Conservation (phyloP, 2,797 vertebrate genomes). For the Huso huso region DNA sequence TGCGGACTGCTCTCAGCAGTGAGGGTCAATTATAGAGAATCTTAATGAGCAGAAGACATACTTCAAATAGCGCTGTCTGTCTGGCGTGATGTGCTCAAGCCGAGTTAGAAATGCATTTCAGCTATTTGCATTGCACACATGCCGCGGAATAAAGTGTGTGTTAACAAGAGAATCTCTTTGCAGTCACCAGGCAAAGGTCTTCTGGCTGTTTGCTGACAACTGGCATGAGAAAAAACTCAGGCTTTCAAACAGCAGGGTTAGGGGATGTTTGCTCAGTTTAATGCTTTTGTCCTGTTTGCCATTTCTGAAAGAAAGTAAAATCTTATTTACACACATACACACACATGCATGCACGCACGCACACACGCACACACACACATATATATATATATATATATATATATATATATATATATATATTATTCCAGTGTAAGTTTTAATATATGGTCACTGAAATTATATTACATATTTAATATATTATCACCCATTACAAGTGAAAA, state of each 20-base stretch:
- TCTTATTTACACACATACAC: background rate
- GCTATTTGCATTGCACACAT: conserved; percentile 34
- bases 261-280: background rate
- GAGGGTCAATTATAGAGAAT: conserved; percentile 21
- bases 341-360: background rate
- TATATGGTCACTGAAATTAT: too few species aligned
- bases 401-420: too few species aligned
- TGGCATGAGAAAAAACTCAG: background rate
- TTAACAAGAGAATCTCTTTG: conserved; percentile 32
- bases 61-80: too few species aligned
- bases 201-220: background rate
- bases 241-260: background rate
- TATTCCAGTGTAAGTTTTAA: too few species aligned
- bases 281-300: background rate
- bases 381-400: too few species aligned
- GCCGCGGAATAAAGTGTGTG: conserved; percentile 46
- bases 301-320: too few species aligned
- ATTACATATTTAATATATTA: too few species aligned
- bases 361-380: background rate
- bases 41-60: background rate
- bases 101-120: conserved; percentile 32
- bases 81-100: too few species aligned
- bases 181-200: background rate
- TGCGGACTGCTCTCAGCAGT: background rate
- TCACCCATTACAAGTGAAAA: too few species aligned